A percentile compares a stretch with the other conserved stretches of the same genome.
These are phyloP conservation scores for Tineola bisselliella DNA, from an alignment of 2,888 invertebrate species.

Conservation along the genomic window DNA sequence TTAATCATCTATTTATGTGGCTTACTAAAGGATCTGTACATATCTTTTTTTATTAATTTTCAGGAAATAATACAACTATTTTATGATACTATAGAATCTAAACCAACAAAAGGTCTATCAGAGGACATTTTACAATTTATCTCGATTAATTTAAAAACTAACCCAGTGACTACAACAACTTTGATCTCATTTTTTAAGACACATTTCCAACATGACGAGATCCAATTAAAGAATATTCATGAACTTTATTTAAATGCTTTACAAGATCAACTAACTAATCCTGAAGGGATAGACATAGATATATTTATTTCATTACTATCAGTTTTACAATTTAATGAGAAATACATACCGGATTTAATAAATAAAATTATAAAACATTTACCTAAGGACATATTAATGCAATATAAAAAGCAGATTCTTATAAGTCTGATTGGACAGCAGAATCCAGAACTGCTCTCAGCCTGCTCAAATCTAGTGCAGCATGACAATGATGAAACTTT, in stretches of 20 bases:
- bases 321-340: slow-evolving; percentile 41
- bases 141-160: slow-evolving; percentile 45
- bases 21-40: too few relatives aligned
- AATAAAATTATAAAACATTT: slow-evolving; percentile 39
- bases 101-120: slow-evolving; percentile 35
- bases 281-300: slow-evolving; percentile 43
- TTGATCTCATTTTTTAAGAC: slow-evolving; percentile 39
- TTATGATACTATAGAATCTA: slow-evolving; percentile 38
- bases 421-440: slow-evolving; percentile 49
- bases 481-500: slow-evolving; percentile 50
- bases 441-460: slow-evolving; percentile 40
- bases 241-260: slow-evolving; percentile 40
- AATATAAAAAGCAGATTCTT: slow-evolving; percentile 54
- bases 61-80: slow-evolving; percentile 49
- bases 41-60: slow-evolving; percentile 18
- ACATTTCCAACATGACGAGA: slow-evolving; percentile 27
- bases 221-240: slow-evolving; percentile 36
- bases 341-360: slow-evolving; percentile 34
- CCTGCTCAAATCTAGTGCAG: slow-evolving; percentile 43
- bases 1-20: too few relatives aligned
- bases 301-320: slow-evolving; percentile 46
- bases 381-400: slow-evolving; percentile 43
- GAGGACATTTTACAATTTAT: slow-evolving; percentile 44
- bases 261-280: slow-evolving; percentile 39
- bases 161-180: slow-evolving; percentile 49